Base-by-base conservation (phyloP, 2,113 vertebrate genomes). In the Leucosticte australis region DNA sequence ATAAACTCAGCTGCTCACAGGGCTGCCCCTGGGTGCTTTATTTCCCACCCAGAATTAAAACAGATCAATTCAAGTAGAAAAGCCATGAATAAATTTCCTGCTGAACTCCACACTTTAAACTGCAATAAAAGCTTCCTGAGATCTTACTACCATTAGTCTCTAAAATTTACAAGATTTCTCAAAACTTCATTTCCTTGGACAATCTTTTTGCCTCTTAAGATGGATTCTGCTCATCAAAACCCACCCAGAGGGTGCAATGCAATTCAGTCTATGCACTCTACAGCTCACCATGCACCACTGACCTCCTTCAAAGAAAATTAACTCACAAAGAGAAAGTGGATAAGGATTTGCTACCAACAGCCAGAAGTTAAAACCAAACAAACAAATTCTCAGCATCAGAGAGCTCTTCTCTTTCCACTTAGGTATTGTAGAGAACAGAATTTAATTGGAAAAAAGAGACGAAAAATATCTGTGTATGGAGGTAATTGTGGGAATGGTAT, bases 31-130 rank as follows among this genome's bases (percentile, higher is more conserved):
- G 42, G 33, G 15, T 64, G 60, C 69, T 74, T 84, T 20, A 62
- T 87, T 87, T 73, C 76, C 70, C 56, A 50, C 30, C 19, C 44
- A 49, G 15, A 81, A 84, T 78, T 86, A 83, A 90, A 78, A 47
- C 71, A 81, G 69, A 50, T 16, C 74, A 39, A 33, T 44, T 59
- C 44, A 85, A 42, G 60, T 23, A 69, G 63, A 93, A 89, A 81
- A 89, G 18, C 73, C 37, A 50, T 94, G 87, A 95, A 96, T 94
- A 93, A 94, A 81, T 92, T 94, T 80, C 46, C 69, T 78, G 56
- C 73, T 59, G 28, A 63, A 31, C 42, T 46, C 50, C 27, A 41
- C 30, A 7, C 46, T 83, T 94, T 44, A 47, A 63, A 37, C 16
- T 28, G 18, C 41, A 91, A 60, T 86, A 96, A 90, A 87, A 5